These are phyloP conservation scores for Neosilurus hyrtlii DNA, from an alignment of 2,797 vertebrate species.

Conservation along the genomic window DNA sequence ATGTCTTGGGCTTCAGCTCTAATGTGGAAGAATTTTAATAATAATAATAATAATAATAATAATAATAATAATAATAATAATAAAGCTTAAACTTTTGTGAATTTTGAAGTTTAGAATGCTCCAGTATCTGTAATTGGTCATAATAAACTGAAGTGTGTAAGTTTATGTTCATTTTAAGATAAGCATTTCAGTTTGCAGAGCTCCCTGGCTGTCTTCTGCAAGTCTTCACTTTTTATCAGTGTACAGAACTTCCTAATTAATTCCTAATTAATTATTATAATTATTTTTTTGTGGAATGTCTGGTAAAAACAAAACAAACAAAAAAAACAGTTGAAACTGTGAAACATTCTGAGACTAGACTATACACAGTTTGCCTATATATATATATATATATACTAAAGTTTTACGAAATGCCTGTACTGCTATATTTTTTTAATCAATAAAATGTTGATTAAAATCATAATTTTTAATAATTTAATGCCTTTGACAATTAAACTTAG, in stretches of 20 bases:
- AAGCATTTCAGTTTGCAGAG: neutral
- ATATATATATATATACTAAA: too few relatives aligned
- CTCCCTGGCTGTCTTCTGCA: neutral
- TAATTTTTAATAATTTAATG: too few relatives aligned
- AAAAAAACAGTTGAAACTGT: neutral
- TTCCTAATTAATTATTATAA: neutral
- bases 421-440: neutral
- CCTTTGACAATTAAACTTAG: neutral
- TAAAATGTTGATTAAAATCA: too few relatives aligned
- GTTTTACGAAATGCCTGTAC: neutral
- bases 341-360: neutral
- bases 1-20: too few relatives aligned
- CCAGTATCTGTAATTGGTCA: neutral
- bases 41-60: too few relatives aligned
- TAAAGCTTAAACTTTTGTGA: too few relatives aligned
- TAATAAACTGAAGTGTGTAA: neutral
- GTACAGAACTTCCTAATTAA: neutral
- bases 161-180: neutral
- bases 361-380: too few relatives aligned
- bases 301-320: neutral
- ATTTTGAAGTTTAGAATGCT: neutral
- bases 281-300: neutral
- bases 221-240: neutral
- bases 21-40: too few relatives aligned
- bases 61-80: neutral